These are phyloP conservation scores for Homarus americanus DNA, from an alignment of 1,140 invertebrate genomes.

Conservation along the genomic window DNA sequence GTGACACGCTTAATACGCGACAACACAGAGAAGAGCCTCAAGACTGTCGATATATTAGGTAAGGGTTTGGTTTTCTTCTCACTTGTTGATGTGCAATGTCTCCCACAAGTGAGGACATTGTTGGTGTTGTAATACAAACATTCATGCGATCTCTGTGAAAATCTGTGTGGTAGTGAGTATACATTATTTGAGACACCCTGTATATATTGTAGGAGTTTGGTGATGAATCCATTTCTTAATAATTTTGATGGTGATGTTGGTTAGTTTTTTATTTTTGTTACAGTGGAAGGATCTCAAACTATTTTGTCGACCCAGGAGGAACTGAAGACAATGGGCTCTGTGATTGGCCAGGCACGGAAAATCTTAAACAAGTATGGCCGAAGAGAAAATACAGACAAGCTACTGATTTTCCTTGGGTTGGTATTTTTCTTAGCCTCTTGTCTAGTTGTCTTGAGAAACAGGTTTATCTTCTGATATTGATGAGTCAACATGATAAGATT, in stretches of 20 bases:
- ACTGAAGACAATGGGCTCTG: conserved; percentile 89
- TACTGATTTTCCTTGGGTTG: conserved; percentile 93
- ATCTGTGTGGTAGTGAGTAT: too few species aligned
- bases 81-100: too few species aligned
- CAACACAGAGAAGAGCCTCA: conserved; percentile 72
- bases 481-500: too few species aligned
- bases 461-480: conserved; percentile 70
- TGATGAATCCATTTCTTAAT: too few species aligned
- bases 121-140: too few species aligned
- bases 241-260: too few species aligned
- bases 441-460: conserved; percentile 87
- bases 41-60: conserved; percentile 72
- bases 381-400: conserved; percentile 96
- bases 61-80: neutral
- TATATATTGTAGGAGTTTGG: too few species aligned
- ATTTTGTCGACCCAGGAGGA: conserved; percentile 88
- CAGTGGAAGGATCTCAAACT: conserved; percentile 78
- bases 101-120: too few species aligned
- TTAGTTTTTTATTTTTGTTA: neutral
- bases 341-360: conserved; percentile 92
- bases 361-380: conserved; percentile 95
- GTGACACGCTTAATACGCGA: conserved; percentile 71
- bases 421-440: conserved; percentile 90
- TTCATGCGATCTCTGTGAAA: too few species aligned
- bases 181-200: too few species aligned